phyloP scores from a whole-genome alignment of 2,113 vertebrate genomes.

The Brachypodius melanocephalos region DNA sequence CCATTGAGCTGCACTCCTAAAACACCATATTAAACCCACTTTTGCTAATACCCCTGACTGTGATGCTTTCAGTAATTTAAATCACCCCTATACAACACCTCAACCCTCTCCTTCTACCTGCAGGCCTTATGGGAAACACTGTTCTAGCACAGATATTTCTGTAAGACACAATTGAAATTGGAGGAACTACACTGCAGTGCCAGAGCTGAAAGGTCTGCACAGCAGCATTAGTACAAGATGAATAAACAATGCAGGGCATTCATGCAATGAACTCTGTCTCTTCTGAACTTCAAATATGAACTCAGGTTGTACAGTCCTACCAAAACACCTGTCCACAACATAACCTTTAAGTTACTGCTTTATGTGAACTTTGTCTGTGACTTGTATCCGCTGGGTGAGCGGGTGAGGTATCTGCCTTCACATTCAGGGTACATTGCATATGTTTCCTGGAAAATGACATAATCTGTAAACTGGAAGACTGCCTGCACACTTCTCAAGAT shows the following conservation, averaged over 20 bases:
- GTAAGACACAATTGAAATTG: neutral
- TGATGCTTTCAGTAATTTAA: neutral
- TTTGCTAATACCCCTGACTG: neutral
- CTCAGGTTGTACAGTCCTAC: neutral
- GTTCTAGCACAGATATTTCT: neutral
- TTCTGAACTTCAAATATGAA: neutral
- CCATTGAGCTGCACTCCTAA: neutral
- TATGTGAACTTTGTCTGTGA: neutral
- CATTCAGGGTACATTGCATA: neutral
- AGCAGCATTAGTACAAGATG: neutral
- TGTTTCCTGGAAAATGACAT: neutral
- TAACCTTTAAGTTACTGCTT: neutral
- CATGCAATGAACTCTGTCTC: neutral
- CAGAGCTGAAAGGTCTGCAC: neutral
- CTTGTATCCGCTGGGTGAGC: accelerated
- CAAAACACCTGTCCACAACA: neutral
- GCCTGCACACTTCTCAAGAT: neutral
- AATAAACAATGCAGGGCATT: neutral
- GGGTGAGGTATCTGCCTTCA: neutral
- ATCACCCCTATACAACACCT: neutral
- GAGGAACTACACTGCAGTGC: neutral
- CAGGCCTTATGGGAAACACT: neutral
- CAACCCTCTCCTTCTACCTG: neutral
- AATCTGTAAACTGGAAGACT: neutral
- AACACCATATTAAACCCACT: neutral